Conservation (phyloP, 2,797 vertebrate genomes). For the Sebastes elongatus region DNA sequence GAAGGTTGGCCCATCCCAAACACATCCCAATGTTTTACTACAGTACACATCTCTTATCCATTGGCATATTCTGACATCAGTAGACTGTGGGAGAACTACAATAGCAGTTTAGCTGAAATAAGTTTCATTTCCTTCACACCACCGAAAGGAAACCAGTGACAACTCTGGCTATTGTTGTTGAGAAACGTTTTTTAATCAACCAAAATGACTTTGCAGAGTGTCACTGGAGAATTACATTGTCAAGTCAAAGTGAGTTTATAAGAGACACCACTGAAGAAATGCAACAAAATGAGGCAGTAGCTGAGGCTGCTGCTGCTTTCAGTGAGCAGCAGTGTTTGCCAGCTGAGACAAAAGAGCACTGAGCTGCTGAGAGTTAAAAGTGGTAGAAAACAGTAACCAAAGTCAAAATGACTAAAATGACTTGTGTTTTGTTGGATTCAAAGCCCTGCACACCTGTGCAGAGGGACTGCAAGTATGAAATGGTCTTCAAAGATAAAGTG, state of each 20-base stretch:
- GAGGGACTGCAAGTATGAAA: not conserved
- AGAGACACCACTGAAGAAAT: slow-evolving; percentile 1
- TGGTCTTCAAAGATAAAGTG: not conserved
- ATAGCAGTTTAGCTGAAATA: not conserved
- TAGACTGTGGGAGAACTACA: not conserved
- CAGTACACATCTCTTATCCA: not conserved
- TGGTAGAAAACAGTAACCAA: not conserved
- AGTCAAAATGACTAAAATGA: not conserved
- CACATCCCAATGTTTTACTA: not conserved
- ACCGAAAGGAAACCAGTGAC: slow-evolving; percentile 3
- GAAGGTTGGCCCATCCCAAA: not conserved
- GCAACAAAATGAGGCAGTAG: slow-evolving; percentile 14
- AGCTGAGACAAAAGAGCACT: not conserved
- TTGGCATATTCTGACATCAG: not conserved
- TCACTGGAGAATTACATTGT: slow-evolving; percentile 8
- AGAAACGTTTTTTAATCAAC: slow-evolving; percentile 17
- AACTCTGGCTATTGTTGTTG: not conserved
- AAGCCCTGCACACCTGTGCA: not conserved
- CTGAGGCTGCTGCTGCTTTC: not conserved
- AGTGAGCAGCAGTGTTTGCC: not conserved
- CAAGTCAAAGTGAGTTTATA: slow-evolving; percentile 4
- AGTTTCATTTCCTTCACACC: not conserved
- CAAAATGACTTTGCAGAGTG: slow-evolving; percentile 12
- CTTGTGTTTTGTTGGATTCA: not conserved
- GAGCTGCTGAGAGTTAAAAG: not conserved